Percentiles rank a stretch among this genome's conserved stretches.
Evolutionary conservation across 2,888 invertebrate species (phyloP).

Genomic region (Macrophya alboannulata): DNA sequence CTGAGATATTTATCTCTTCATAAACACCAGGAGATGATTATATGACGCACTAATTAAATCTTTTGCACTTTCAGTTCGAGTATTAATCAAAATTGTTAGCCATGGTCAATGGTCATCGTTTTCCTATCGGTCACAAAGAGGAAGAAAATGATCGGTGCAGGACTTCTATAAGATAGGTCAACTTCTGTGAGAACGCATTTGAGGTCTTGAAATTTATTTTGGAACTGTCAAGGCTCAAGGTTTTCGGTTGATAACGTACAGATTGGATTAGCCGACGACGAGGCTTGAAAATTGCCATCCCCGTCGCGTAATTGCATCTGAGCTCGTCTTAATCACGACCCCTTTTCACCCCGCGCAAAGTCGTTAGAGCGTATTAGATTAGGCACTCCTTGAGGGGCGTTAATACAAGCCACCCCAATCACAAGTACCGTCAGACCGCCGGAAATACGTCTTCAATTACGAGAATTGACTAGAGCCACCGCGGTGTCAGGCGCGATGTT

Average conservation of each 20-base stretch:
- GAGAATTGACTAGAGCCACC: neutral
- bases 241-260: constrained; percentile 26
- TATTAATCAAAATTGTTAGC: too few species aligned
- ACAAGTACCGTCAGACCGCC: neutral
- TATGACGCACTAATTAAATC: neutral
- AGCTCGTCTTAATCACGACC: constrained; percentile 28
- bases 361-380: constrained; percentile 40
- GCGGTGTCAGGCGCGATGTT: neutral
- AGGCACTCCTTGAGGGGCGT: neutral
- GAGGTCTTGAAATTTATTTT: neutral
- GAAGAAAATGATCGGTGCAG: neutral
- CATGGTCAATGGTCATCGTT: too few species aligned
- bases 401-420: constrained; percentile 3
- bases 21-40: neutral
- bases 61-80: neutral
- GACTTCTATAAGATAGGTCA: neutral
- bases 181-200: neutral
- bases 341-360: constrained; percentile 26
- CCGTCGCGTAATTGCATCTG: constrained; percentile 31
- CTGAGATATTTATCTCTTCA: neutral
- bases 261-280: constrained; percentile 42
- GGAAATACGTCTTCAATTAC: constrained; percentile 29
- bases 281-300: constrained; percentile 29
- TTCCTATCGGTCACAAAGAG: neutral
- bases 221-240: neutral